Evolutionary conservation across 1,140 invertebrate genomes (phyloP).

Genomic region (Oncopeltus fasciatus): DNA sequence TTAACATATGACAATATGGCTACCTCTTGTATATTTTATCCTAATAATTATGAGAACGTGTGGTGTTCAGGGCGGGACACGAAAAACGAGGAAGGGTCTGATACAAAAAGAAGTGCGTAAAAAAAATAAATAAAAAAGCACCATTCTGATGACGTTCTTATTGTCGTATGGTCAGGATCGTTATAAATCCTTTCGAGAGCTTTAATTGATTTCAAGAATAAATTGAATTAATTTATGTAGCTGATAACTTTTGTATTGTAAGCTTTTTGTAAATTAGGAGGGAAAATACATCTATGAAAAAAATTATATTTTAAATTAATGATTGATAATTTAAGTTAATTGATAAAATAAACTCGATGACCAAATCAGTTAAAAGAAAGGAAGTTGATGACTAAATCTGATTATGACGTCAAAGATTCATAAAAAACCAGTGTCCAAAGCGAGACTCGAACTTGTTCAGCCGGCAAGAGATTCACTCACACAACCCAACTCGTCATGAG

Average conservation of each 20-base stretch:
- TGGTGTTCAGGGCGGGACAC: not conserved
- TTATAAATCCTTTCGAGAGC: not conserved
- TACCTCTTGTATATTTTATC: not conserved
- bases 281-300: too few relatives aligned
- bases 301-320: too few relatives aligned
- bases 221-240: not conserved
- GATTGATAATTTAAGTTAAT: too few relatives aligned
- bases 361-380: too few relatives aligned
- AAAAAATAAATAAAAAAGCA: not conserved
- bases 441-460: too few relatives aligned
- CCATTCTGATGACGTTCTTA: not conserved
- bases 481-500: too few relatives aligned
- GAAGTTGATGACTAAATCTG: too few relatives aligned
- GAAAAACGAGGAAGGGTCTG: not conserved
- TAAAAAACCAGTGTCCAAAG: too few relatives aligned
- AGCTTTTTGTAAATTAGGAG: too few relatives aligned
- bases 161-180: not conserved
- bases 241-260: not conserved
- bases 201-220: conserved; percentile 5
- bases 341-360: too few relatives aligned
- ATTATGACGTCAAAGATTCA: too few relatives aligned
- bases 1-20: conserved; percentile 9
- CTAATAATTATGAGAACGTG: not conserved
- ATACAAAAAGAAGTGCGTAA: not conserved
- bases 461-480: too few relatives aligned